Evolutionary conservation across 2,888 invertebrate species (phyloP).

Genomic region (Eulithis testata): DNA sequence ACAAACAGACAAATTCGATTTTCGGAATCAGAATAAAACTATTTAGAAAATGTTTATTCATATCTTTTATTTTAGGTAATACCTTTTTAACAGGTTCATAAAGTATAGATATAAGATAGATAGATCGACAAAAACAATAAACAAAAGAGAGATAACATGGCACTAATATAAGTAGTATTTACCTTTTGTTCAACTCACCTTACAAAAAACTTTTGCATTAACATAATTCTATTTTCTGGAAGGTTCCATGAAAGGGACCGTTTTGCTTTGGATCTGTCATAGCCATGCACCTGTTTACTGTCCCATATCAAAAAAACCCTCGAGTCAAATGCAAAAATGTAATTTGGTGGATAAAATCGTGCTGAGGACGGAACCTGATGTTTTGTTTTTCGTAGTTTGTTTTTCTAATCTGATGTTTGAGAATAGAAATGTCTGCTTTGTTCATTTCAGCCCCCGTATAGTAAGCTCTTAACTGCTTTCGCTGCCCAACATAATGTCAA

Average conservation of each 20-base stretch:
- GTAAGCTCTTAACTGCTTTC: no score
- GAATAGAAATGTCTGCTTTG: neutral
- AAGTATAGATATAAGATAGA: no score
- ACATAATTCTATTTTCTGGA: slow-evolving; percentile 40
- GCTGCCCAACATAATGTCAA: no score
- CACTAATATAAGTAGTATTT: no score
- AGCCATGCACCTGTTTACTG: slow-evolving; percentile 28
- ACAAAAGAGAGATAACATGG: no score
- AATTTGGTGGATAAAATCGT: slow-evolving; percentile 29
- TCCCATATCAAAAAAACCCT: slow-evolving; percentile 22
- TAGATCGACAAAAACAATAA: no score
- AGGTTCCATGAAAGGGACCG: slow-evolving; percentile 30
- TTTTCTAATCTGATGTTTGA: slow-evolving; percentile 16
- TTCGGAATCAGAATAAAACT: no score
- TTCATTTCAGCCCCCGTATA: neutral
- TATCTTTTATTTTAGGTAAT: no score
- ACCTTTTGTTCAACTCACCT: no score
- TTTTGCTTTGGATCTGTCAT: slow-evolving; percentile 32
- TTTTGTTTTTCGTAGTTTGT: slow-evolving; percentile 21
- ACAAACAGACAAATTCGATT: no score
- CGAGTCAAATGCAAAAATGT: slow-evolving; percentile 28
- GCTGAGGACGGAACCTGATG: slow-evolving; percentile 3
- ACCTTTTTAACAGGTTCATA: no score
- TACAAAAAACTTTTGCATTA: slow-evolving; percentile 33
- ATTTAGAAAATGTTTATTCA: no score